phyloP scores from a whole-genome alignment of 2,113 vertebrate species.

The Apaloderma vittatum region DNA sequence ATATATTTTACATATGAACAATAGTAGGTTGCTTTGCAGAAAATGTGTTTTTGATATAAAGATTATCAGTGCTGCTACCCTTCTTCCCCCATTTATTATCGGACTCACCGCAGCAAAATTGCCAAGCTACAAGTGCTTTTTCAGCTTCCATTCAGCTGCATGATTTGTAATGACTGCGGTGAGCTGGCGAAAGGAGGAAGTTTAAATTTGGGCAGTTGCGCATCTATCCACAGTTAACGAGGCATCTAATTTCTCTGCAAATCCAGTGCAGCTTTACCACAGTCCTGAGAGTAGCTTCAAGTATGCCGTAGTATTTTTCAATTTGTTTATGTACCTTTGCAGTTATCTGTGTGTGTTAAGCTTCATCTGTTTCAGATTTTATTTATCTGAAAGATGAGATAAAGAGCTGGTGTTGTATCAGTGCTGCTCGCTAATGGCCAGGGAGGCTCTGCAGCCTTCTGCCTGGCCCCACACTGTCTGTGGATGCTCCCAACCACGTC shows the following conservation, averaged over 20 bases:
- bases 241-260: constrained; percentile 45
- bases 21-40: constrained; percentile 39
- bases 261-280: neutral
- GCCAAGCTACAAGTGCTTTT: neutral
- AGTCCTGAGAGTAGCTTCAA: constrained; percentile 18
- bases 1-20: constrained; percentile 64
- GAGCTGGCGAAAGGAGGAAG: constrained; percentile 53
- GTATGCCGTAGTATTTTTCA: neutral
- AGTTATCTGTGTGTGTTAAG: neutral
- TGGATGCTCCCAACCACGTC: neutral
- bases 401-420: neutral
- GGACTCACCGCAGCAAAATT: constrained; percentile 37
- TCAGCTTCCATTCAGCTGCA: constrained; percentile 45
- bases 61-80: constrained; percentile 65
- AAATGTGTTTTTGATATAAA: constrained; percentile 66
- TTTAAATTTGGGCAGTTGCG: constrained; percentile 68
- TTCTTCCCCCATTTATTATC: constrained; percentile 46
- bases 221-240: constrained; percentile 56
- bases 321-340: neutral
- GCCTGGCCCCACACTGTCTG: neutral
- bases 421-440: neutral
- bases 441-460: neutral
- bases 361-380: neutral
- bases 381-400: neutral
- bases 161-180: constrained; percentile 62